Percentiles rank a stretch among this genome's conserved stretches.
These are phyloP conservation scores for Sipunculus nudus DNA, from an alignment of 2,888 invertebrate genomes.

Conservation along the genomic window DNA sequence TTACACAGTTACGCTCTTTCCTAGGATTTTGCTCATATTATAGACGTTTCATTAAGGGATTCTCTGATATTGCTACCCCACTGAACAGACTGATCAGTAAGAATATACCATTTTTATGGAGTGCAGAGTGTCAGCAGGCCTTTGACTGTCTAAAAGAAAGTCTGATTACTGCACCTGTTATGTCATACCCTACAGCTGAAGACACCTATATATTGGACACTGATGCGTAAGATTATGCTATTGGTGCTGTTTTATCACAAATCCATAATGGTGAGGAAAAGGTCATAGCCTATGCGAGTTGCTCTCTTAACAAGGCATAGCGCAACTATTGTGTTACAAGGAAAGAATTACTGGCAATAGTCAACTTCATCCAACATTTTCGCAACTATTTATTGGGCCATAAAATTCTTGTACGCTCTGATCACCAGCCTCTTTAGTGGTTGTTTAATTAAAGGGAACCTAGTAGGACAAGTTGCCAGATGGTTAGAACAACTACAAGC, in stretches of 20 bases:
- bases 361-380: not conserved
- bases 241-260: conserved; percentile 26
- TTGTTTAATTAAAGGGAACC: not conserved
- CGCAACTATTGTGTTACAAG: not conserved
- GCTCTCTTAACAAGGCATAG: not conserved
- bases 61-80: not conserved
- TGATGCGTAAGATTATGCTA: not conserved
- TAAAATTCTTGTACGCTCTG: not conserved
- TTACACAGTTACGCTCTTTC: not conserved
- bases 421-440: not conserved
- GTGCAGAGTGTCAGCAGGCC: not conserved
- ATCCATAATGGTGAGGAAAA: not conserved
- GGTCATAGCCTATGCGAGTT: not conserved
- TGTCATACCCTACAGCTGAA: not conserved
- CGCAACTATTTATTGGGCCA: not conserved
- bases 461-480: not conserved
- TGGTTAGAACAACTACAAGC: not conserved
- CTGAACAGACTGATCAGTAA: not conserved
- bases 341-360: not conserved
- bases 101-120: not conserved
- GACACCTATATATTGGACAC: not conserved
- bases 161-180: conserved; percentile 19
- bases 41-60: not conserved
- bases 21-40: conserved; percentile 10
- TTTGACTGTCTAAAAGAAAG: not conserved